Evolutionary conservation across 2,113 vertebrate species (phyloP).

Genomic region (Dromiciops gliroides): DNA sequence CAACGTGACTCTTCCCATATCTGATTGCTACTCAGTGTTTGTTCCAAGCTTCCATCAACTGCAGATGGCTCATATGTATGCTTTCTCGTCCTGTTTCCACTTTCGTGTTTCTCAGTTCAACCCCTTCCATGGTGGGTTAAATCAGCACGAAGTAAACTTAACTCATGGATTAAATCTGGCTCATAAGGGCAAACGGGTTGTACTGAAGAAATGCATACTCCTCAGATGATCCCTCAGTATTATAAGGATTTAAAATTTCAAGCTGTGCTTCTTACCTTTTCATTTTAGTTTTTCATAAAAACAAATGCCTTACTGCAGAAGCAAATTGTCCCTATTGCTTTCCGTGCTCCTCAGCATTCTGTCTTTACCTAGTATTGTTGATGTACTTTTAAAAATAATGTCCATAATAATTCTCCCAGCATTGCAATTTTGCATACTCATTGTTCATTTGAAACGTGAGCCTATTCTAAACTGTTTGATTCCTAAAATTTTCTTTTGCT

Average conservation of each 20-base stretch:
- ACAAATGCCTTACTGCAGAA: constrained; percentile 67
- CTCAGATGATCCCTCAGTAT: constrained; percentile 58
- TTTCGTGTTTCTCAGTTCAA: constrained; percentile 73
- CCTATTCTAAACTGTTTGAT: constrained; percentile 74
- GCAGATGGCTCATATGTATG: constrained; percentile 71
- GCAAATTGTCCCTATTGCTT: constrained; percentile 76
- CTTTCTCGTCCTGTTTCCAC: constrained; percentile 67
- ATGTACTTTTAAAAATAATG: constrained; percentile 76
- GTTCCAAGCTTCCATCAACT: constrained; percentile 74
- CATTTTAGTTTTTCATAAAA: constrained; percentile 72
- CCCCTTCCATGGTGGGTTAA: constrained; percentile 75
- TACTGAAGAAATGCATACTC: constrained; percentile 44
- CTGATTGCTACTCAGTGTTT: constrained; percentile 69
- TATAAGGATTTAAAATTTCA: constrained; percentile 72
- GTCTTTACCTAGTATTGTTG: constrained; percentile 73
- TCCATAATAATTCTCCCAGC: constrained; percentile 74
- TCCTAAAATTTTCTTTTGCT: constrained; percentile 75
- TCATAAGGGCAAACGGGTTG: constrained; percentile 69
- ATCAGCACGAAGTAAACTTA: constrained; percentile 74
- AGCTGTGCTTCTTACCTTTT: constrained; percentile 66
- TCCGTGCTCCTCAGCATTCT: constrained; percentile 66
- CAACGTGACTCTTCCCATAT: constrained; percentile 69
- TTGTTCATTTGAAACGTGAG: constrained; percentile 82
- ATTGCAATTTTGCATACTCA: constrained; percentile 80
- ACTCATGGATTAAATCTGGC: constrained; percentile 73